These are phyloP conservation scores for Teleiodes luculella DNA, from an alignment of 2,888 invertebrate genomes.

Conservation along the genomic window DNA sequence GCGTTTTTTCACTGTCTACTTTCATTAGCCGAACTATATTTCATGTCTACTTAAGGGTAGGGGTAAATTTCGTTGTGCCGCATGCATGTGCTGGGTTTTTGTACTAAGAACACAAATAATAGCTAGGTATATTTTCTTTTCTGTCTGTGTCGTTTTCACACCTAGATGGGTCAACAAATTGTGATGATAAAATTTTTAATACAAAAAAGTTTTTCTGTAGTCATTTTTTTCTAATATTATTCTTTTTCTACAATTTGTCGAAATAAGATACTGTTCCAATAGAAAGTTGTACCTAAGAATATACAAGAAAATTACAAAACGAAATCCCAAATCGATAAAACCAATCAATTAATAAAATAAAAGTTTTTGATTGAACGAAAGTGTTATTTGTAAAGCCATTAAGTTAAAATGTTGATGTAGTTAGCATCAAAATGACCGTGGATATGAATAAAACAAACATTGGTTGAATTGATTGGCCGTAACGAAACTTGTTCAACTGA, in stretches of 20 bases:
- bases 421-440: not conserved
- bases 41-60: too few species aligned
- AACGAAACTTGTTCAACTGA: not conserved
- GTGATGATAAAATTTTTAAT: not conserved
- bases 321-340: not conserved
- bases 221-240: too few species aligned
- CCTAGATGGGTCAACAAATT: not conserved
- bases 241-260: too few species aligned
- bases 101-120: not conserved
- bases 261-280: too few species aligned
- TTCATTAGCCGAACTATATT: too few species aligned
- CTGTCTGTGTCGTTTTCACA: not conserved
- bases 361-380: not conserved
- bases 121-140: not conserved
- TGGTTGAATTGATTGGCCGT: not conserved
- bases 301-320: not conserved
- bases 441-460: conserved; percentile 3
- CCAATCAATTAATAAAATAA: not conserved
- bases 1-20: too few species aligned
- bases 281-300: too few species aligned
- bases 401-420: not conserved
- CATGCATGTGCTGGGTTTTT: too few species aligned
- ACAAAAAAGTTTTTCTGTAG: too few species aligned
- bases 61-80: too few species aligned
- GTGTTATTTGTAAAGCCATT: not conserved